Percentiles rank a stretch among this genome's conserved stretches.
phyloP scores from a whole-genome alignment of 2,888 invertebrate species.

The Criorhina ranunculi region DNA sequence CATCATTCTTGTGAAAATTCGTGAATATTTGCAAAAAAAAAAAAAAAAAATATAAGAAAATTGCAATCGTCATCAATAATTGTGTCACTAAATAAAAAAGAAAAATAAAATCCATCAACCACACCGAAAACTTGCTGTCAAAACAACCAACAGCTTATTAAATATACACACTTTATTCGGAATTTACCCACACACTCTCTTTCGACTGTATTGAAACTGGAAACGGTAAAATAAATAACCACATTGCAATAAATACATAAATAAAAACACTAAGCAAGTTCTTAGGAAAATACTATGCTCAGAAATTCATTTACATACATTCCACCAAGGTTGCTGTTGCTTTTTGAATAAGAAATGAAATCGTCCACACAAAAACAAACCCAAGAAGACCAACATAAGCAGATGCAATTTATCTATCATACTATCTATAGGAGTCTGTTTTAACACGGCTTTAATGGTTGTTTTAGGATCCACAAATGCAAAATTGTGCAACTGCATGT shows the following conservation, averaged over 20 bases:
- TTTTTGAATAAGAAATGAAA: constrained; percentile 58
- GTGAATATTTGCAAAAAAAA: constrained; percentile 6
- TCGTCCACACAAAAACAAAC: constrained; percentile 31
- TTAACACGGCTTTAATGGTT: constrained; percentile 10
- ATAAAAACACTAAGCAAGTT: constrained; percentile 50
- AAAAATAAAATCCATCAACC: constrained; percentile 20
- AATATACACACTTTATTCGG: constrained; percentile 31
- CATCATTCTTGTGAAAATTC: constrained; percentile 14
- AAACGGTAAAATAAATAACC: constrained; percentile 62
- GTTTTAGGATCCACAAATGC: constrained; percentile 29
- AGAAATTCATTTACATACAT: constrained; percentile 67
- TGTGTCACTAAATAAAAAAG: constrained; percentile 6
- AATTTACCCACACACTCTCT: constrained; percentile 49
- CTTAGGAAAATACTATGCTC: constrained; percentile 40
- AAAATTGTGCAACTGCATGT: constrained; percentile 63
- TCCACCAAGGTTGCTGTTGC: constrained; percentile 72
- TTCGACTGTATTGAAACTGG: constrained; percentile 23
- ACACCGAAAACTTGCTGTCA: constrained; percentile 19
- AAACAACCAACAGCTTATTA: constrained; percentile 35
- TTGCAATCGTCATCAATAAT: constrained; percentile 38
- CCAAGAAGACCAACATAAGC: constrained; percentile 23
- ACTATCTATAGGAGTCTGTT: neutral
- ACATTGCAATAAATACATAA: constrained; percentile 55
- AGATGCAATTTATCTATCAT: no score
- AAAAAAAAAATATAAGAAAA: no score